Percentiles rank a stretch among this genome's conserved stretches.
These are phyloP conservation scores for Caiman crocodilus DNA, from an alignment of 2,797 vertebrate species.

Conservation along the genomic window DNA sequence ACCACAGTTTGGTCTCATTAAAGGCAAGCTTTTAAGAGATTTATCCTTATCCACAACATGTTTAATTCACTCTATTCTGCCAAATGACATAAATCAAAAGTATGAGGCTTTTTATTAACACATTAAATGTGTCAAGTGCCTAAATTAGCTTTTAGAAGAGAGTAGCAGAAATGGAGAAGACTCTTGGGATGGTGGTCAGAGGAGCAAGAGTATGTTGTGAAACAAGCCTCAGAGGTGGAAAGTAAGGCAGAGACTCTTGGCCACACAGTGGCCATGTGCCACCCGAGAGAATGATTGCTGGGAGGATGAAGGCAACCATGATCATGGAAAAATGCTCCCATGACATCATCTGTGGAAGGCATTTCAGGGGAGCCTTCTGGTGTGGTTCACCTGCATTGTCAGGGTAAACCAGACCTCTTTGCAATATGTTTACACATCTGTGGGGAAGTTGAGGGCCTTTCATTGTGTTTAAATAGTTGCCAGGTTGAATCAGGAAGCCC, in stretches of 20 bases:
- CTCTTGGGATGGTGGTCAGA: not conserved
- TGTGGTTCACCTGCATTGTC: not conserved
- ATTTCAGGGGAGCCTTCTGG: too few relatives aligned
- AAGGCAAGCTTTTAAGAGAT: not conserved
- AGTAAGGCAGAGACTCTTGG: not conserved
- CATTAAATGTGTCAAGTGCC: not conserved
- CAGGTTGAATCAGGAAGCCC: not conserved
- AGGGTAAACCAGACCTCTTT: not conserved
- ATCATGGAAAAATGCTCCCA: too few relatives aligned
- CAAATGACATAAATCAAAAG: rapidly evolving
- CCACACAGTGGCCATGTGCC: not conserved
- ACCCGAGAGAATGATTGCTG: too few relatives aligned
- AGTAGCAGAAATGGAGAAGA: rapidly evolving
- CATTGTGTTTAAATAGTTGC: too few relatives aligned
- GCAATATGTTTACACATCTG: not conserved
- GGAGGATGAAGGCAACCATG: too few relatives aligned
- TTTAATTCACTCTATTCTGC: not conserved
- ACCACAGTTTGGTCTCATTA: not conserved
- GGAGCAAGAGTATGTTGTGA: not conserved
- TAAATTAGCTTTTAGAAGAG: not conserved
- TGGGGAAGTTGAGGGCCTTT: not conserved
- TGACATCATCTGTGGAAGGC: too few relatives aligned
- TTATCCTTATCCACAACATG: not conserved
- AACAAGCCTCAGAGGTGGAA: not conserved
- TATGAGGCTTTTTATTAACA: not conserved